These are phyloP conservation scores for Syngnathus acus DNA, from an alignment of 2,797 vertebrate species.

Conservation along the genomic window DNA sequence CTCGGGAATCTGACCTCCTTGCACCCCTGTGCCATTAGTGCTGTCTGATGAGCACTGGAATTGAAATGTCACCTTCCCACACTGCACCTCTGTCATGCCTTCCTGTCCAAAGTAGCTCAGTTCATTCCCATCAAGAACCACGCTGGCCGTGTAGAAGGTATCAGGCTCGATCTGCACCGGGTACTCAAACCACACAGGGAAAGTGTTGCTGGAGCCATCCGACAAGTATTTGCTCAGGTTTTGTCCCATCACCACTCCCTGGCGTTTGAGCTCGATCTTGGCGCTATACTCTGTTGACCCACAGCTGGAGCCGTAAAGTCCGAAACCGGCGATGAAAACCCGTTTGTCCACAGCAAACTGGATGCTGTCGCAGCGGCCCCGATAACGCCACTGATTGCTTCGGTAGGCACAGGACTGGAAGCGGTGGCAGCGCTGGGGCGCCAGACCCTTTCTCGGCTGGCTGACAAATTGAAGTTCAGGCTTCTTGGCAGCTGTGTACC, in stretches of 20 bases:
- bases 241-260: slow-evolving; percentile 87
- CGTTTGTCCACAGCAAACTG: slow-evolving; percentile 96
- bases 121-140: slow-evolving; percentile 91
- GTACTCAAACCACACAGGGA: slow-evolving; percentile 95
- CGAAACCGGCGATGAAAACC: slow-evolving; percentile 93
- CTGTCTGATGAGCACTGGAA: slow-evolving; percentile 98
- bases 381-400: slow-evolving; percentile 98
- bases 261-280: slow-evolving; percentile 93
- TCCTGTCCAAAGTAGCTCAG: slow-evolving; percentile 97
- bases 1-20: slow-evolving; percentile 95
- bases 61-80: slow-evolving; percentile 95
- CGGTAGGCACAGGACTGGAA: slow-evolving; percentile 97
- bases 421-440: slow-evolving; percentile 91
- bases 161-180: slow-evolving; percentile 96
- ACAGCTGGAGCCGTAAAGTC: slow-evolving; percentile 94
- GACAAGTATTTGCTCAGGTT: slow-evolving; percentile 97
- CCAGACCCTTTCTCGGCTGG: slow-evolving; percentile 84
- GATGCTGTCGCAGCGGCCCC: slow-evolving; percentile 95
- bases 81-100: slow-evolving; percentile 97
- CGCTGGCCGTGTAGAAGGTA: slow-evolving; percentile 95
- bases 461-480: slow-evolving; percentile 89
- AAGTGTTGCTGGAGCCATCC: slow-evolving; percentile 95
- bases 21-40: slow-evolving; percentile 95
- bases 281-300: slow-evolving; percentile 94
- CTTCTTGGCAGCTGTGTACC: slow-evolving; percentile 96